Base-by-base conservation (phyloP, 2,888 invertebrate genomes). In the Oxyscelio sp. region DNA sequence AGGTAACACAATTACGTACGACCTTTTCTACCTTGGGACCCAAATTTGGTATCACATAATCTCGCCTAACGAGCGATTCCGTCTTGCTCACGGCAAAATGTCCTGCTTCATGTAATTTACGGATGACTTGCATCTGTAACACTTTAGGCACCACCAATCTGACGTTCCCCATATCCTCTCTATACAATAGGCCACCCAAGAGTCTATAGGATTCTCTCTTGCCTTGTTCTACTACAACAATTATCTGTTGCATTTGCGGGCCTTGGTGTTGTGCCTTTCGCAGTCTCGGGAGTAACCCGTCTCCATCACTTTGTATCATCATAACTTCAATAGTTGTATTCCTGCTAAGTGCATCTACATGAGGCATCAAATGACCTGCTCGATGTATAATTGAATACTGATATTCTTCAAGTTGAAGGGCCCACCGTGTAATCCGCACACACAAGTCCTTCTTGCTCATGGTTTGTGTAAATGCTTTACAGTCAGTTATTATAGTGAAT, bases 291-390 rank as follows among this genome's bases (percentile, higher is more conserved):
- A 58, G 50, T 11, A 83, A 11, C 8, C 82, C 71, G 4, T 85
- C 68, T 9, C 61, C 61, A n/a, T 34, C 24, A 21, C 74, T 70
- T 27, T 56, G 45, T 13, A 85, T 34, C 15, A 70, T 11, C 15
- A 80, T 38, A 40, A 54, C 54, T 2, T 43, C 21, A 4, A 81
- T 75, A 24, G 83, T 43, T 15, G 89, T 87, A 34, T 87, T 84
- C n/a, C 89, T 48, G 54, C 89, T 89, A 4, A 88, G 58, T 6
- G 88, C 88, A 61, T 90, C 89, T 0, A 87, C 86, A 58, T 87
- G 89, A 4, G 21, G 15, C 89, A 90, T 90, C 11, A 38, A 50
- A 31, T 59, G 71, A 0, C 85, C 85, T 4, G 88, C 78, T 8
- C 88, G 75, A 78, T 89, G 89, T 61, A 87, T 87, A 17, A 89